A percentile compares a stretch with the other conserved stretches of the same genome.
These are phyloP conservation scores for Oreochromis mossambicus DNA, from an alignment of 2,797 vertebrate genomes.

Conservation along the genomic window DNA sequence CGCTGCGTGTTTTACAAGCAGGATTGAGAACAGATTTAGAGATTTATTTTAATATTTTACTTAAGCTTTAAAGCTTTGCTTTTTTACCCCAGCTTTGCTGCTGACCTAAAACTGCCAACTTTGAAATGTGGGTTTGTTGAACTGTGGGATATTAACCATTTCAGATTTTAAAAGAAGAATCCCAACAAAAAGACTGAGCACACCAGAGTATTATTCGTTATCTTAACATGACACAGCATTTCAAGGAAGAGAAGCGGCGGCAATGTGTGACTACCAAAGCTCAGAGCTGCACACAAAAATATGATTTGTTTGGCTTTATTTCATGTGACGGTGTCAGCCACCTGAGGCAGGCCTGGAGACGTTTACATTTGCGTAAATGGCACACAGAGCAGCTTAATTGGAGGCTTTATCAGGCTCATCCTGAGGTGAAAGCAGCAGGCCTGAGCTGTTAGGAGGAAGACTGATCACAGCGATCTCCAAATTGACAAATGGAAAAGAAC, in stretches of 20 bases:
- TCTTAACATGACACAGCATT: not conserved
- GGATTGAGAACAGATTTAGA: conserved; percentile 66
- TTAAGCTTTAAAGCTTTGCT: conserved; percentile 52
- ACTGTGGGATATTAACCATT: not conserved
- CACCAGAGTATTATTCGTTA: not conserved
- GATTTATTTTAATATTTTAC: conserved; percentile 64
- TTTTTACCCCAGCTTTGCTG: conserved; percentile 12
- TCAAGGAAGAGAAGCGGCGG: not conserved
- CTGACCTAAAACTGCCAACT: conserved; percentile 35
- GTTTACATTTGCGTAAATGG: not conserved
- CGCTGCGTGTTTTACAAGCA: conserved; percentile 22
- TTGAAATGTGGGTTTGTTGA: not conserved
- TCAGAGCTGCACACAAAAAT: not conserved
- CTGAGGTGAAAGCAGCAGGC: not conserved
- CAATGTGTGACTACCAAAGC: not conserved
- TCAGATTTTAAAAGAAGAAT: not conserved
- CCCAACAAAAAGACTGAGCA: not conserved
- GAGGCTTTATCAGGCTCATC: conserved; percentile 27
- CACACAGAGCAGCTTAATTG: conserved; percentile 20
- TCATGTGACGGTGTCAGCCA: not conserved
- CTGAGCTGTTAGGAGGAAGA: not conserved
- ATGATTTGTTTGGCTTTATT: not conserved
- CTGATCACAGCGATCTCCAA: not conserved
- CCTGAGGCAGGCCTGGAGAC: not conserved
- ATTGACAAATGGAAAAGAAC: conserved; percentile 30